Conservation (phyloP, 2,888 invertebrate genomes). For the Tetramorium bicarinatum region DNA sequence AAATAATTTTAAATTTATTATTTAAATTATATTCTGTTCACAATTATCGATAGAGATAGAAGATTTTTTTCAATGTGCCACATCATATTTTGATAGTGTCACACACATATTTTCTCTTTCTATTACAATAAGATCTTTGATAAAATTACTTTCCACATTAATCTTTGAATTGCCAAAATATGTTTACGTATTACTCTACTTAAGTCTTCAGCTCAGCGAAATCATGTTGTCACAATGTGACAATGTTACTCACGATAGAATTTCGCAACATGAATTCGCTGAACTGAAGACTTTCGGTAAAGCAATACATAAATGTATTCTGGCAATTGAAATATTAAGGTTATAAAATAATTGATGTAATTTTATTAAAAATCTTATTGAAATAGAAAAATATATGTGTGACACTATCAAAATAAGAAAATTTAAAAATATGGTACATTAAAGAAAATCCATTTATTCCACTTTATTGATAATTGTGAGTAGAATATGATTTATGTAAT, state of each 20-base stretch:
- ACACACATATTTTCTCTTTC: neutral
- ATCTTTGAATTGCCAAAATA: neutral
- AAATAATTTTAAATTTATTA: neutral
- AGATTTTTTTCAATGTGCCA: neutral
- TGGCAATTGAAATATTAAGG: neutral
- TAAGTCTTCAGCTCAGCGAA: neutral
- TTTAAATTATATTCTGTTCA: neutral
- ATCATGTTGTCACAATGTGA: neutral
- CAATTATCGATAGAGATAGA: neutral
- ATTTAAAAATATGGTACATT: neutral
- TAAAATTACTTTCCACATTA: neutral
- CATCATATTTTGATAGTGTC: neutral
- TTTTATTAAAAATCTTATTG: neutral
- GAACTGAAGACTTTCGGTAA: neutral
- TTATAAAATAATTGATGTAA: neutral
- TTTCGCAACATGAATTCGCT: neutral
- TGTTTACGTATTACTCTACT: neutral
- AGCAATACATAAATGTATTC: neutral
- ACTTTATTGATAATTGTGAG: neutral
- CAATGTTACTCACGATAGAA: neutral
- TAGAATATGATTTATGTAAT: neutral
- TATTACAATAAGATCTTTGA: neutral
- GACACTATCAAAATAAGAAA: neutral
- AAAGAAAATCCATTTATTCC: neutral
- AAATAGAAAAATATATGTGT: neutral